A percentile compares a stretch with the other conserved stretches of the same genome.
Conservation (phyloP, 2,113 vertebrate species). For the Zootoca vivipara region DNA sequence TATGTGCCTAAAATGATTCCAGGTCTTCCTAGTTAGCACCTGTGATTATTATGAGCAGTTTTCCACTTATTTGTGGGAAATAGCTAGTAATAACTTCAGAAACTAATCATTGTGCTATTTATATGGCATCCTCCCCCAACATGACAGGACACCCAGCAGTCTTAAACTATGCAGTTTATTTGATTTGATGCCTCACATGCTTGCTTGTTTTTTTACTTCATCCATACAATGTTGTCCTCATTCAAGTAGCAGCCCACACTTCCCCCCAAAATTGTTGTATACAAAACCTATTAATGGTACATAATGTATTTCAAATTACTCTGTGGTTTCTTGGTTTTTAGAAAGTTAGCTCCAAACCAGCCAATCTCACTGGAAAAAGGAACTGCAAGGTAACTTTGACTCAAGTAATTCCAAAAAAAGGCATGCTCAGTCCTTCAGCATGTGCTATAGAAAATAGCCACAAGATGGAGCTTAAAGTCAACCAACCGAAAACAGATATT, state of each 20-base stretch:
- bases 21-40: neutral
- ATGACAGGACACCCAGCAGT: neutral
- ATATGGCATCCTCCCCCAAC: neutral
- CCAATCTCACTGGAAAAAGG: conserved; percentile 70
- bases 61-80: neutral
- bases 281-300: neutral
- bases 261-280: neutral
- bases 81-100: neutral
- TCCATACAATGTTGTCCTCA: too few relatives aligned
- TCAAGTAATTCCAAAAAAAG: conserved; percentile 52
- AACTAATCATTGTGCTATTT: neutral
- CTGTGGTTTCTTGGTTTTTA: conserved; percentile 59
- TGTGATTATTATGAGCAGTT: neutral
- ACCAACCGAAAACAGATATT: neutral
- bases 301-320: conserved; percentile 23
- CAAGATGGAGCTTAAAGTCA: conserved; percentile 61
- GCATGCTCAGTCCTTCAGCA: neutral
- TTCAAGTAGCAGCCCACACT: too few relatives aligned
- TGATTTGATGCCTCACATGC: too few relatives aligned
- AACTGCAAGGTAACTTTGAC: conserved; percentile 63
- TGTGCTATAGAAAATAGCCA: conserved; percentile 51
- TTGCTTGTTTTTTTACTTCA: too few relatives aligned
- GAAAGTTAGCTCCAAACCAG: conserved; percentile 66
- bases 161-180: neutral
- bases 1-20: neutral